A percentile compares a stretch with the other conserved stretches of the same genome.
phyloP scores from a whole-genome alignment of 1,140 invertebrate species.

The Drosophila arizonae region DNA sequence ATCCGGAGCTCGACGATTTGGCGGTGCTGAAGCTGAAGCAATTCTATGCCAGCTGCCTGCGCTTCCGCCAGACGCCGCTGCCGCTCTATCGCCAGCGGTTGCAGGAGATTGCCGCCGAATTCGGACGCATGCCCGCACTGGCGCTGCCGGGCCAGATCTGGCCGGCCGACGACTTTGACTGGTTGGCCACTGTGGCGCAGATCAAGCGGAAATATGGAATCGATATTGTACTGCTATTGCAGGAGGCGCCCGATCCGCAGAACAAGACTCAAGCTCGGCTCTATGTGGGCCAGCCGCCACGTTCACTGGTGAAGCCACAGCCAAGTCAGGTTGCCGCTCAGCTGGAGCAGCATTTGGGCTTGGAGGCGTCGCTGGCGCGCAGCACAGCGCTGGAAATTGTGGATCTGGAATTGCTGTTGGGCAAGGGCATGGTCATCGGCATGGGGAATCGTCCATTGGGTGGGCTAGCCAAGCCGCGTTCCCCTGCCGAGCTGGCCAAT shows the following conservation, averaged over 20 bases:
- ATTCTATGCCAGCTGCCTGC: slow-evolving; percentile 70
- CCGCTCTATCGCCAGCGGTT: slow-evolving; percentile 42
- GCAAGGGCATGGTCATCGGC: slow-evolving; percentile 42
- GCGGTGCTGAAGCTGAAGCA: slow-evolving; percentile 55
- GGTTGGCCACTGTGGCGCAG: slow-evolving; percentile 55
- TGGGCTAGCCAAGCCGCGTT: slow-evolving; percentile 33
- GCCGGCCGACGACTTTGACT: slow-evolving; percentile 59
- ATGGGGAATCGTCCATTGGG: slow-evolving; percentile 45
- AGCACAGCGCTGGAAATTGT: slow-evolving; percentile 46
- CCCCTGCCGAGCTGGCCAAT: slow-evolving; percentile 31
- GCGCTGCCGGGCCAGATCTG: slow-evolving; percentile 34
- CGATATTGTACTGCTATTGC: slow-evolving; percentile 59
- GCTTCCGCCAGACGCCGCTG: slow-evolving; percentile 27
- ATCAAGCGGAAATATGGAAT: slow-evolving; percentile 68
- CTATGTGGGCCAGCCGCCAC: slow-evolving; percentile 64
- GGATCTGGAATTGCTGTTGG: slow-evolving; percentile 46
- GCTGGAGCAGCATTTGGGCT: slow-evolving; percentile 42
- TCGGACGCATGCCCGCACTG: slow-evolving; percentile 62
- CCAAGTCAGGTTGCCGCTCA: slow-evolving; percentile 14
- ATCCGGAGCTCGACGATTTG: slow-evolving; percentile 32
- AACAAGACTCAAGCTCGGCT: slow-evolving; percentile 29
- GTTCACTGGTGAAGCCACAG: slow-evolving; percentile 21
- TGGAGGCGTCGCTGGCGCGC: slow-evolving; percentile 38
- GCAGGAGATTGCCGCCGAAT: slow-evolving; percentile 55
- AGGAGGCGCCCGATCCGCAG: slow-evolving; percentile 34